Conservation (phyloP, 2,888 invertebrate species). For the Hirtodrosophila duncani region DNA sequence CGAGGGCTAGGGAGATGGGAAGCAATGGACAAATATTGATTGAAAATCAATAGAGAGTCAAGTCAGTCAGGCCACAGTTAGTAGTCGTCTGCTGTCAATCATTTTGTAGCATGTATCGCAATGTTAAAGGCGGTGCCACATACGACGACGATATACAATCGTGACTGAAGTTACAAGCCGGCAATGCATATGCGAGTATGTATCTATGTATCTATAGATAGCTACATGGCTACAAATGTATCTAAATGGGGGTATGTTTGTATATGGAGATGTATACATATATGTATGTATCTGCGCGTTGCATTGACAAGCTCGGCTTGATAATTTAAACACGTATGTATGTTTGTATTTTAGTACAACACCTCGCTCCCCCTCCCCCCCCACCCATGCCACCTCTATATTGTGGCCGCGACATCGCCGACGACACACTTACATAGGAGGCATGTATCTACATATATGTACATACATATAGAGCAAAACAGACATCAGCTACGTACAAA, state of each 20-base stretch:
- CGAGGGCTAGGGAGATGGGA: conserved; percentile 3
- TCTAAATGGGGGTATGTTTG: conserved; percentile 9
- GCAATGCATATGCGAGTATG: conserved; percentile 24
- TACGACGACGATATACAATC: conserved; percentile 12
- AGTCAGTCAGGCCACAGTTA: too few species aligned
- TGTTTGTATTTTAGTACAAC: too few species aligned
- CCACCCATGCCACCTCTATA: not conserved
- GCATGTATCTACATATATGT: conserved; percentile 11
- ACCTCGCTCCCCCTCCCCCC: too few species aligned
- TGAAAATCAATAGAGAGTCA: conserved; percentile 63
- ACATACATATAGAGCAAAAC: conserved; percentile 63
- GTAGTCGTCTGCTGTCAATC: conserved; percentile 32
- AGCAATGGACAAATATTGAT: conserved; percentile 58
- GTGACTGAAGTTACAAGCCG: conserved; percentile 28
- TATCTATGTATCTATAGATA: not conserved
- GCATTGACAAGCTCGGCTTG: conserved; percentile 65
- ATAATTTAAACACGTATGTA: conserved; percentile 71
- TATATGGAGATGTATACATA: not conserved
- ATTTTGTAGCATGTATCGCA: conserved; percentile 28
- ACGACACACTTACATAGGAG: conserved; percentile 3
- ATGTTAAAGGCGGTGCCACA: conserved; percentile 24
- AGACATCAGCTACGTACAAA: too few species aligned
- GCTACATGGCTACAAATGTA: conserved; percentile 9
- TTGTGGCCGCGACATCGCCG: conserved; percentile 12
- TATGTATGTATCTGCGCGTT: conserved; percentile 48